These are phyloP conservation scores for Hymenopus coronatus DNA, from an alignment of 2,888 invertebrate genomes.

Conservation along the genomic window DNA sequence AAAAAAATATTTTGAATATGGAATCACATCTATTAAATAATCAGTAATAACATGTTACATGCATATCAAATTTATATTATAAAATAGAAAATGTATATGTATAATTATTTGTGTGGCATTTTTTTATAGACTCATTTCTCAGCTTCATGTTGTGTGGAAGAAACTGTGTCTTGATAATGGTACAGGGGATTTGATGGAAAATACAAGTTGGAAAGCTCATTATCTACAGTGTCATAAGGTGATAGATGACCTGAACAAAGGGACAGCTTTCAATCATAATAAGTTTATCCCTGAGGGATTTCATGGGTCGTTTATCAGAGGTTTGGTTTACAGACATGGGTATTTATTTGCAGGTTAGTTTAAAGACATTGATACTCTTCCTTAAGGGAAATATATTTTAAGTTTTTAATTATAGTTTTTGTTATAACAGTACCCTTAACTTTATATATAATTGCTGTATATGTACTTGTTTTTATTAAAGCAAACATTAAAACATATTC, in stretches of 20 bases:
- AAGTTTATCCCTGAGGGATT: background rate
- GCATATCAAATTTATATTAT: too few relatives aligned
- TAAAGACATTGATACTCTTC: background rate
- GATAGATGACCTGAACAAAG: background rate
- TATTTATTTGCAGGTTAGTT: background rate
- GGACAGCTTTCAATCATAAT: background rate
- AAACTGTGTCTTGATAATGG: background rate
- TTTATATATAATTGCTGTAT: too few relatives aligned
- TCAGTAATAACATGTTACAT: too few relatives aligned
- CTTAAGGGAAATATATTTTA: background rate
- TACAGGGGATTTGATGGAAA: background rate
- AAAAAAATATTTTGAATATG: too few relatives aligned
- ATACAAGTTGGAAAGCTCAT: background rate
- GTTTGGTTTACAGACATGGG: background rate
- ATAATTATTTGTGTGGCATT: background rate
- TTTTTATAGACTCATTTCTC: background rate
- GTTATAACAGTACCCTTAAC: too few relatives aligned
- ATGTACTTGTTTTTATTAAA: too few relatives aligned
- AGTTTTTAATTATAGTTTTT: too few relatives aligned
- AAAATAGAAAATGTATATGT: too few relatives aligned
- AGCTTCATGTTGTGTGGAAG: background rate
- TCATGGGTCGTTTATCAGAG: background rate
- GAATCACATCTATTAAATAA: too few relatives aligned
- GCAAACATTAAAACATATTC: too few relatives aligned
- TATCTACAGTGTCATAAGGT: background rate